Evolutionary conservation across 2,113 vertebrate genomes (phyloP).

Genomic region (Romanogobio albipinnatus): DNA sequence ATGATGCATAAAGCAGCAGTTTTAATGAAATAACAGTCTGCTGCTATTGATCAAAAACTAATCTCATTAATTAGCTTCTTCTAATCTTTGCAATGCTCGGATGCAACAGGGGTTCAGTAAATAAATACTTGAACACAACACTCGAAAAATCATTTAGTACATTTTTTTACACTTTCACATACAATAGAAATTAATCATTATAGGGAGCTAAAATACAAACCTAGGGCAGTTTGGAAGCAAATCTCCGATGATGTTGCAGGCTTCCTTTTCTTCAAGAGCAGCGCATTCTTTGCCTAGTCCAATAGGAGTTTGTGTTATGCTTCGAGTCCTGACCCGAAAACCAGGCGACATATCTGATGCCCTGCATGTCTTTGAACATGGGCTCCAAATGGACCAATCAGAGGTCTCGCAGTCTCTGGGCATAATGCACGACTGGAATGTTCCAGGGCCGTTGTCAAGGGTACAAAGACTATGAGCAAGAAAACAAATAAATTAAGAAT

Average conservation of each 20-base stretch:
- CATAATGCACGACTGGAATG: slow-evolving; percentile 84
- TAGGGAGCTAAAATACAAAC: slow-evolving; percentile 67
- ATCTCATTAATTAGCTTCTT: slow-evolving; percentile 73
- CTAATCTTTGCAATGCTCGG: slow-evolving; percentile 69
- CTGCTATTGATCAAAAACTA: slow-evolving; percentile 75
- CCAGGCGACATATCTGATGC: slow-evolving; percentile 79
- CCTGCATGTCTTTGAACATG: slow-evolving; percentile 84
- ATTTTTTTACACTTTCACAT: background rate
- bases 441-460: slow-evolving; percentile 78
- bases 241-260: slow-evolving; percentile 80
- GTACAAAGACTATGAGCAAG: slow-evolving; percentile 80
- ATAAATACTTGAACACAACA: slow-evolving; percentile 63
- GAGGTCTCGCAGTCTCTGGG: slow-evolving; percentile 85
- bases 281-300: slow-evolving; percentile 81
- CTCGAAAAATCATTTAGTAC: slow-evolving; percentile 63
- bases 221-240: slow-evolving; percentile 86
- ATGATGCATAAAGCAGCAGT: slow-evolving; percentile 64
- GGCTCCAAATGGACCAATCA: slow-evolving; percentile 89
- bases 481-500: slow-evolving; percentile 38
- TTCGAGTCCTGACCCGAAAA: slow-evolving; percentile 81
- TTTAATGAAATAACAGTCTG: slow-evolving; percentile 73
- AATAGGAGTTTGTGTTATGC: slow-evolving; percentile 75
- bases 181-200: background rate
- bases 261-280: slow-evolving; percentile 86
- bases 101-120: slow-evolving; percentile 65